Evolutionary conservation across 2,888 invertebrate species (phyloP), one percentile per base, ranked within the genome.

Genomic region (Syritta pipiens): DNA sequence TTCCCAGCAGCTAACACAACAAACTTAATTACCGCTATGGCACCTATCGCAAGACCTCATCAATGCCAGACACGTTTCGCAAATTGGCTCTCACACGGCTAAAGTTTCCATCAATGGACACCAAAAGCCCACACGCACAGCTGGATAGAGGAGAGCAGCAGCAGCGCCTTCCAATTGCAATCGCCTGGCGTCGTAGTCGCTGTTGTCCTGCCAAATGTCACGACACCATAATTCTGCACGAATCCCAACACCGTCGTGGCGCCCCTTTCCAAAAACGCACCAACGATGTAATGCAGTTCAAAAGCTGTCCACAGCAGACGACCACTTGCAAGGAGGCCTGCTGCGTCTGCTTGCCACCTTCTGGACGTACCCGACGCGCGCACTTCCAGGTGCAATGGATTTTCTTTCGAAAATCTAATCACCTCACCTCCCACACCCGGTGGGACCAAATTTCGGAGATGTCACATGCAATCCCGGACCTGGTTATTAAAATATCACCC

Each of bases 401-500:
- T 77, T 77, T 53, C 77, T 77, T 77, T 71, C 65, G 72, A 35
- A 77, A 77, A 77, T 72, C 71, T 72, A 72, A 77, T 77, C 71
- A 77, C 53, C 28, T 60, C 24, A 30, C 19, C 28, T 42, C 57
- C 10, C 63, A 55, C 40, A 46, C 37, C 71, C 71, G 65, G 28
- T 65, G 71, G 72, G 65, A 67, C 55, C 59, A 55, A 79, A 62
- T 68, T 72, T 79, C 44, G 67, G 62, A 30, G 67, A 79, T 79
- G 79, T 79, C 79, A 79, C 74, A 63, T 68, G 57, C 79, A 74
- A 74, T 37, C 40, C 48, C 49, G 22, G 60, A 74, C 60, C 57
- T 68, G 79, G 79, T 79, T 79, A 79, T 79, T 79, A 79, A 79
- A 79, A 79, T 79, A 79, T 79, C 74, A 79, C 79, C 79, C 55